Evolutionary conservation across 2,113 vertebrate genomes (phyloP), one percentile per base, ranked within the genome.

Genomic region (Tetraodon nigroviridis): DNA sequence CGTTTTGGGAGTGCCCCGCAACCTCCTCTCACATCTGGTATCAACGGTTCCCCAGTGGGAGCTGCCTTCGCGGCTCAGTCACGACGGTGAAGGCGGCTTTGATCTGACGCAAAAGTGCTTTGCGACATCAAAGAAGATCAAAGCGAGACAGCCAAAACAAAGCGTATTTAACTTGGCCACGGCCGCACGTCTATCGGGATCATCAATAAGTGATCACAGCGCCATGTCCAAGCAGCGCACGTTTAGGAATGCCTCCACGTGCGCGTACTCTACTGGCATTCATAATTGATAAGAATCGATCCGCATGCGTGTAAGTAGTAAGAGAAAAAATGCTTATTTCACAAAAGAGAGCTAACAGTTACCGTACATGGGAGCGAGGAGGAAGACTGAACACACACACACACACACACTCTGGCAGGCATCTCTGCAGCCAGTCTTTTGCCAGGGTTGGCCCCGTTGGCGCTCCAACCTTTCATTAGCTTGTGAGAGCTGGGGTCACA

Each of bases 401-500:
- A 37, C 67, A 71, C 59, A 75, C 58, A 74, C 75, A 79, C 73
- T 68, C 61, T 73, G 69, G 67, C 69, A 20, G 8, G 44, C 62
- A 66, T 76, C 55, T 54, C 54, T 49, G 56, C 11, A 62, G 69
- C 59, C 62, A 69, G 59, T 27, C 67, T 67, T 74, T 27, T 65
- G 58, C 64, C 51, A 12, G 59, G 19, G 54, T 79, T 80, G 67
- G 73, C 62, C 67, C 48, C 59, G 55, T 61, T 73, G 68, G 19
- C 52, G 52, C 64, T 69, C 69, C 63, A 84, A 83, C 81, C 86
- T 61, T 47, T 86, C 85, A 85, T 87, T 84, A 80, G 64, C 71
- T 73, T 18, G 55, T 74, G 55, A 51, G 65, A 82, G 78, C 74
- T 67, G 53, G 78, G 81, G 65, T 81, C 80, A 82, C 65, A 61